phyloP scores from a whole-genome alignment of 30 jellyfish, hydroid and myxozoan genomes.

The Aurelia coerulea region DNA sequence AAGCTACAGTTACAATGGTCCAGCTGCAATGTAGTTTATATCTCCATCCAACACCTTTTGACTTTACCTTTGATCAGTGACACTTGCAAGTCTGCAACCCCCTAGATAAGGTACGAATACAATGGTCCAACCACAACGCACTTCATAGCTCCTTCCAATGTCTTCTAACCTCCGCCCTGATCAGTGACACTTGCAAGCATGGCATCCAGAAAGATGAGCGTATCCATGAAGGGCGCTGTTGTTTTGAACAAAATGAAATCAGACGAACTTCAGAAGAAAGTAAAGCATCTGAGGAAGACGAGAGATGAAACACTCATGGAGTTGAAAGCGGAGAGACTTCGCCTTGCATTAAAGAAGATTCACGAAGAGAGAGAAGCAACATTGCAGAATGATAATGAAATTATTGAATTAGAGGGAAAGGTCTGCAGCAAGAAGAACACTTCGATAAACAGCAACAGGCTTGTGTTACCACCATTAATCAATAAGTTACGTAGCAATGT shows the following conservation, averaged over 20 bases:
- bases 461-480: not conserved
- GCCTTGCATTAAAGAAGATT: slow-evolving; percentile 16
- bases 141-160: no score
- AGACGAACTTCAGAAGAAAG: slow-evolving; percentile 28
- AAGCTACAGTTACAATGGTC: no score
- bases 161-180: no score
- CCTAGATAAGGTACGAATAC: no score
- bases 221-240: slow-evolving; percentile 41
- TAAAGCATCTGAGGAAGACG: slow-evolving; percentile 26
- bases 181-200: not conserved
- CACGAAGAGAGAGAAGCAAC: slow-evolving; percentile 6
- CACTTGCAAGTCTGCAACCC: no score
- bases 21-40: no score
- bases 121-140: no score
- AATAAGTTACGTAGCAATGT: not conserved
- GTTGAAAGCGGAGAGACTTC: slow-evolving; percentile 31
- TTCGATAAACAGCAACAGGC: not conserved
- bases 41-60: no score
- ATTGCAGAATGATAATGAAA: not conserved
- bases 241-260: slow-evolving; percentile 39
- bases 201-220: slow-evolving; percentile 38
- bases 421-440: not conserved
- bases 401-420: not conserved
- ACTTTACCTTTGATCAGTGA: no score
- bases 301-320: slow-evolving; percentile 64